Evolutionary conservation across 2,113 vertebrate genomes (phyloP), one percentile per base, ranked within the genome.

Genomic region (Aegithalos caudatus): DNA sequence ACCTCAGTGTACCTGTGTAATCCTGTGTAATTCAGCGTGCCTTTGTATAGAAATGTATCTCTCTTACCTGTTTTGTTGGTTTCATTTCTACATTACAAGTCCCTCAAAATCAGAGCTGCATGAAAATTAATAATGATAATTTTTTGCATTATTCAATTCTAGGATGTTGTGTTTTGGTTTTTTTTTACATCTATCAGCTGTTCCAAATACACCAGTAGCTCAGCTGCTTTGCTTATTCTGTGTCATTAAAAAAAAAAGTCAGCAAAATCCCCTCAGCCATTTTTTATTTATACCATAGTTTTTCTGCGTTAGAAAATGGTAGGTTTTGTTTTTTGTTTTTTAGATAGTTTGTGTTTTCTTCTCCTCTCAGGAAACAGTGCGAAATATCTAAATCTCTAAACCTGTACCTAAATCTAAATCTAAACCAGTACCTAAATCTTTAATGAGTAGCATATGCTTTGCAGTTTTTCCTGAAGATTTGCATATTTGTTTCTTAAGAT

Each of bases 361-460:
- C 14, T 51, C 45, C 22, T 40, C 37, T 37, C 14, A n/a, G 79
- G 33, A 62, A 89, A 33, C 61, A 64, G 18, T 78, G 20, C 71
- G 86, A 76, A 96, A 94, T 42, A 29, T 21, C 69, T 92, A 50
- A 88, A 69, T 89, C 50, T 86, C 67, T 91, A 86, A 88, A 50
- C n/a, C 13, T 24, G 17, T 88, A 65, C 27, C 28, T 86, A 57
- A 84, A 85, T 31, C 29, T 37, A 28, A 89, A 69, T 88, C 72
- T 91, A 88, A 89, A 48, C 35, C 15, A 31, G 14, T 88, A 64
- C 31, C 24, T 85, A 57, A 81, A 85, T 82, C 66, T 90, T 90
- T 78, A 89, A 78, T 78, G 47, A 86, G 31, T 21, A 62, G 15
- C 57, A n/a, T 81, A 38, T 88, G 70, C 40, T 86, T 86, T 77